phyloP scores from a whole-genome alignment of 2,797 vertebrate species.

The Poecilia velifera region DNA sequence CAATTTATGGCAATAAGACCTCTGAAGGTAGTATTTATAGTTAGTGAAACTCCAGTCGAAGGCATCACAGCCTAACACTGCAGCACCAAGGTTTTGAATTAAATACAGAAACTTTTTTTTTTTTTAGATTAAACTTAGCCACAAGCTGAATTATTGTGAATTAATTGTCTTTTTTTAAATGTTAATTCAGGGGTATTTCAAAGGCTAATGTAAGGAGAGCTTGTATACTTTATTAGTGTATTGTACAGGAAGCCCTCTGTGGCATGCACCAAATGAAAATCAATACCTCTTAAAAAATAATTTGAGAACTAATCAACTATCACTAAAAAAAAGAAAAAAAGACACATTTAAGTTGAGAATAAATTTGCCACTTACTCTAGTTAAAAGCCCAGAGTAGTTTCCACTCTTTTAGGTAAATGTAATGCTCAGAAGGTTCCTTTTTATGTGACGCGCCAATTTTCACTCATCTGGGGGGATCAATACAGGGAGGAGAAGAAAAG shows the following conservation, averaged over 20 bases:
- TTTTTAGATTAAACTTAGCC: neutral
- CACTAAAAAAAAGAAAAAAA: slow-evolving; percentile 43
- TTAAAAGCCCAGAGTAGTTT: slow-evolving; percentile 63
- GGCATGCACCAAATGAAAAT: slow-evolving; percentile 54
- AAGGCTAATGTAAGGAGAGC: slow-evolving; percentile 8
- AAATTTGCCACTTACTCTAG: slow-evolving; percentile 36
- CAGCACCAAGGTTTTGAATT: neutral
- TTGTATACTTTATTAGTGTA: neutral
- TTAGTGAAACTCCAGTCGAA: neutral
- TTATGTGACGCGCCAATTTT: slow-evolving; percentile 71
- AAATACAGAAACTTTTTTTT: neutral
- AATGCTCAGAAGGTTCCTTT: slow-evolving; percentile 49
- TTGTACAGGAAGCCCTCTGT: neutral
- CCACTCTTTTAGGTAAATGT: slow-evolving; percentile 42
- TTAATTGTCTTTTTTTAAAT: slow-evolving; percentile 6
- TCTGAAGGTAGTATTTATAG: neutral
- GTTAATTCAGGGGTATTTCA: slow-evolving; percentile 8
- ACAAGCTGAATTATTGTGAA: neutral
- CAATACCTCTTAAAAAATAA: slow-evolving; percentile 65
- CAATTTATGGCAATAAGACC: neutral
- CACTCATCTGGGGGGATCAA: slow-evolving; percentile 72
- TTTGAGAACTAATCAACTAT: slow-evolving; percentile 68
- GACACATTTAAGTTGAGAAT: slow-evolving; percentile 39
- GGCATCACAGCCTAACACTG: neutral
- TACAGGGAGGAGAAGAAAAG: slow-evolving; percentile 58